A percentile compares a stretch with the other conserved stretches of the same genome.
Evolutionary conservation across 2,113 vertebrate genomes (phyloP).

Genomic region (Zootoca vivipara): DNA sequence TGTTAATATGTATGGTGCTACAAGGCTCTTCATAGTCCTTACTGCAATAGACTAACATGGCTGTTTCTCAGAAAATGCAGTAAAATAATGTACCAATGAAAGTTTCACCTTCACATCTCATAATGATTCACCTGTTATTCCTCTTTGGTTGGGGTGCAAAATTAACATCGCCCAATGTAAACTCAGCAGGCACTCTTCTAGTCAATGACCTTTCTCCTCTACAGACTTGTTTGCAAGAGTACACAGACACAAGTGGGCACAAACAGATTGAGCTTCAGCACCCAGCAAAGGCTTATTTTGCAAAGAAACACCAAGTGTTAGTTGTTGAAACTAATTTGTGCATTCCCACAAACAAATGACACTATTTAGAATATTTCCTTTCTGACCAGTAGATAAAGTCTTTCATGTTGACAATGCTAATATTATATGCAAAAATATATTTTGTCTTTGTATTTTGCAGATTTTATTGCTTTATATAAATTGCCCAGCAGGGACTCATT

Average conservation of each 20-base stretch:
- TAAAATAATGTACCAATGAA: constrained; percentile 41
- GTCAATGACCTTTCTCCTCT: constrained; percentile 70
- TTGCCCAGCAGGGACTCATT: constrained; percentile 69
- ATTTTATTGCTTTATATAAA: constrained; percentile 82
- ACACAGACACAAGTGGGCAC: constrained; percentile 63
- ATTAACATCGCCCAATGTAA: constrained; percentile 47
- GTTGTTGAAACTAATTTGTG: constrained; percentile 84
- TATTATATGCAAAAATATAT: constrained; percentile 83
- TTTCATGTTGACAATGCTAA: constrained; percentile 86
- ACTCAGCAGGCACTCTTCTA: constrained; percentile 39
- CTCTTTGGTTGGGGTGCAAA: constrained; percentile 39
- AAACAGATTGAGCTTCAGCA: constrained; percentile 67
- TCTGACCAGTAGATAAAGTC: constrained; percentile 75
- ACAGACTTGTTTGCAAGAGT: constrained; percentile 68
- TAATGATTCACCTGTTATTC: constrained; percentile 31
- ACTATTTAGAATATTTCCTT: constrained; percentile 76
- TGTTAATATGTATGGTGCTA: no score
- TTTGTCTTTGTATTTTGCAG: constrained; percentile 76
- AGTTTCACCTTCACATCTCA: constrained; percentile 56
- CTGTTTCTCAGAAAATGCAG: not conserved
- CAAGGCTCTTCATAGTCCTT: no score
- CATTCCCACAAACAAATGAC: constrained; percentile 82
- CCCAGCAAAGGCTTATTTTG: constrained; percentile 79
- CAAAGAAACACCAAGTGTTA: constrained; percentile 84
- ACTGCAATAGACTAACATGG: no score